Percentiles rank a stretch among this genome's conserved stretches.
phyloP scores from a whole-genome alignment of 2,888 invertebrate species.

The Sacculina carcini region DNA sequence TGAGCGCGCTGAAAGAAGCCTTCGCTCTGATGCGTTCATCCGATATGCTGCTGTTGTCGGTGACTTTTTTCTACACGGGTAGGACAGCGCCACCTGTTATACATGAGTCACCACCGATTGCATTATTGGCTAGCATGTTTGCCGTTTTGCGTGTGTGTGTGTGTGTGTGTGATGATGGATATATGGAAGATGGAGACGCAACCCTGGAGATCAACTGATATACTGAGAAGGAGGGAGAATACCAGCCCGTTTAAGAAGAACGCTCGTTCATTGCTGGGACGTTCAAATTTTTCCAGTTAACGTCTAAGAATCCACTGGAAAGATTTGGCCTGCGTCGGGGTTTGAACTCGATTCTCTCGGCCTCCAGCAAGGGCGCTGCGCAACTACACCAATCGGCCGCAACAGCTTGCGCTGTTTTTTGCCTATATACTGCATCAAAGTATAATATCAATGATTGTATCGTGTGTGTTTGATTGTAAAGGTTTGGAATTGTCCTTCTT shows the following conservation, averaged over 20 bases:
- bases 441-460: background rate
- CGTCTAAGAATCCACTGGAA: no score
- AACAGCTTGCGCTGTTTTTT: constrained; percentile 6
- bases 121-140: background rate
- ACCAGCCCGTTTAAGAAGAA: no score
- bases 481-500: constrained; percentile 82
- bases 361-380: no score
- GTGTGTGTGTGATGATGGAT: background rate
- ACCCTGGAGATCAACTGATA: no score
- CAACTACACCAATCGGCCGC: no score
- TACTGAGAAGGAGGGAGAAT: no score
- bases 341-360: no score
- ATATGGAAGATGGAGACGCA: no score
- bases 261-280: no score
- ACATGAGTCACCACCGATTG: background rate
- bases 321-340: no score
- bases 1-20: constrained; percentile 45
- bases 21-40: constrained; percentile 45
- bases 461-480: constrained; percentile 21
- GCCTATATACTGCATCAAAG: background rate
- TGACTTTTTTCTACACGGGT: constrained; percentile 80
- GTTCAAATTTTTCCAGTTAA: no score
- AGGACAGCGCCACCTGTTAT: constrained; percentile 14
- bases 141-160: background rate
- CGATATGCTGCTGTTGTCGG: constrained; percentile 55